Percentiles rank a stretch among this genome's conserved stretches.
Evolutionary conservation across 1,140 invertebrate species (phyloP).

Genomic region (Bombus terrestris): DNA sequence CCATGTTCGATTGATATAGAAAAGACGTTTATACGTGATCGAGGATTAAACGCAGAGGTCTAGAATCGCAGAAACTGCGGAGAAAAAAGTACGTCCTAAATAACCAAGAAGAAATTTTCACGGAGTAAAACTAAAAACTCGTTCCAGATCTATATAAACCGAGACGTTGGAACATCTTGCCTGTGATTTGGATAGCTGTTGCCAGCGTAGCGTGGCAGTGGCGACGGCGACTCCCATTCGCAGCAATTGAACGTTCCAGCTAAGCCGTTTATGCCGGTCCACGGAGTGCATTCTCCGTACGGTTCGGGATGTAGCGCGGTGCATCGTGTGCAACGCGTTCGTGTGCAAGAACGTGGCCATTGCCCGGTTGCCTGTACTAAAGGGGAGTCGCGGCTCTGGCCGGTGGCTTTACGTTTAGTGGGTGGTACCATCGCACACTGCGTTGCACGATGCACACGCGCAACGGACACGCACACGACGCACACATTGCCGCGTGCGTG

Average conservation of each 20-base stretch:
- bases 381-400: constrained; percentile 46
- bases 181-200: neutral
- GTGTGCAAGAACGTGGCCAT: constrained; percentile 37
- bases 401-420: constrained; percentile 61
- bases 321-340: constrained; percentile 34
- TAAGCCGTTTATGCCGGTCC: constrained; percentile 56
- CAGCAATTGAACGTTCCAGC: constrained; percentile 26
- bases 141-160: neutral
- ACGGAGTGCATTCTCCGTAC: constrained; percentile 52
- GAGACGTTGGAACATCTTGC: neutral
- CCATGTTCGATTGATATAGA: rapidly evolving
- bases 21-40: too few relatives aligned
- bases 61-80: rapidly evolving
- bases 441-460: constrained; percentile 3
- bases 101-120: neutral
- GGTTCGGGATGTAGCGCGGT: constrained; percentile 52
- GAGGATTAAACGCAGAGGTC: too few relatives aligned
- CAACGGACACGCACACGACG: neutral
- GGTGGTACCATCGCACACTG: constrained; percentile 53
- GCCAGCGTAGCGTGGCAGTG: neutral
- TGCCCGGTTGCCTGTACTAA: constrained; percentile 36
- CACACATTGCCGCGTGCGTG: constrained; percentile 1
- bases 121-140: neutral
- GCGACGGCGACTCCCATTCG: neutral
- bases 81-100: neutral